Conservation (phyloP, 2,797 vertebrate genomes). For the Xiphophorus birchmanni region DNA sequence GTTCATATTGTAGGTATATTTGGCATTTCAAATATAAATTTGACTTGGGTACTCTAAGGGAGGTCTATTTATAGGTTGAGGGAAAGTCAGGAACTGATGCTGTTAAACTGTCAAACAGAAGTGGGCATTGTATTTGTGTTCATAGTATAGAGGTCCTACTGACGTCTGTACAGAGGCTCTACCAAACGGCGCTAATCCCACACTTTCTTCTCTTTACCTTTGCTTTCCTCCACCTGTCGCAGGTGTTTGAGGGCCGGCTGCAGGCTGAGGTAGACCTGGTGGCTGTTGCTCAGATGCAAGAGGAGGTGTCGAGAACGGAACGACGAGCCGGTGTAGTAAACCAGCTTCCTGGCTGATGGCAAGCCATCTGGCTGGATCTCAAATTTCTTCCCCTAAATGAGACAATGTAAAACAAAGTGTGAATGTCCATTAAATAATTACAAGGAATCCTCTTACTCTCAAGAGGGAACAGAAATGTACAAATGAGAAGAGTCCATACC, state of each 20-base stretch:
- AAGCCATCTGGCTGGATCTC: constrained; percentile 92
- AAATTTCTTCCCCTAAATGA: constrained; percentile 89
- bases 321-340: constrained; percentile 89
- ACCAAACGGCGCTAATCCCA: not conserved
- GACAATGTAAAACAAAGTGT: constrained; percentile 29
- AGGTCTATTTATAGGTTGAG: not conserved
- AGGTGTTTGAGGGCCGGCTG: constrained; percentile 86
- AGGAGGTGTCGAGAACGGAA: constrained; percentile 89
- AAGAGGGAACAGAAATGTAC: constrained; percentile 23
- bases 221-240: constrained; percentile 85
- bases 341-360: constrained; percentile 88
- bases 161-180: not conserved
- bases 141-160: not conserved
- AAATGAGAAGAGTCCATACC: constrained; percentile 74
- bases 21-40: not conserved
- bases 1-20: too few relatives aligned
- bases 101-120: not conserved
- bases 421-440: constrained; percentile 50
- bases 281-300: constrained; percentile 88
- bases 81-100: not conserved
- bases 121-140: not conserved
- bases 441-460: constrained; percentile 1
- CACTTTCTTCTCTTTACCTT: constrained; percentile 77
- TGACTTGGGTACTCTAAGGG: not conserved
- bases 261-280: constrained; percentile 87